Conservation (phyloP, 2,113 vertebrate species). For the Herpetotheres cachinnans region DNA sequence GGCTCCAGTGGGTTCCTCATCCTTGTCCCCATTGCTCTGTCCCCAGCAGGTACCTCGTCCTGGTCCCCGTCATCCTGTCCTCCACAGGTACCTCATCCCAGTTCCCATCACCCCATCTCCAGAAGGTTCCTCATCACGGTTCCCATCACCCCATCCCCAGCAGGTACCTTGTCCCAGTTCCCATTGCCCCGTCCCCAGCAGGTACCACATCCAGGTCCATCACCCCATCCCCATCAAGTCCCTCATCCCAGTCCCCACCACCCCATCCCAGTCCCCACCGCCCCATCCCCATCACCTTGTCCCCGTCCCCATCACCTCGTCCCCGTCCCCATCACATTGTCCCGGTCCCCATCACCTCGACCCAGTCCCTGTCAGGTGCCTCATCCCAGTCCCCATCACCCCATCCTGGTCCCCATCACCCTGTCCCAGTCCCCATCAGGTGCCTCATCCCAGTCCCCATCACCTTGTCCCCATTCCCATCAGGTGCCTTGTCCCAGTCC, state of each 20-base stretch:
- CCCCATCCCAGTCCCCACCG: neutral
- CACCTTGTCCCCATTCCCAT: neutral
- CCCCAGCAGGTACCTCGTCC: neutral
- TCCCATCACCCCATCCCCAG: neutral
- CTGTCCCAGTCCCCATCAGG: neutral
- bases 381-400: too few relatives aligned
- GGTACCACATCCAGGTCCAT: neutral
- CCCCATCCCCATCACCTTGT: neutral
- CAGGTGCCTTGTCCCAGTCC: neutral
- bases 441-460: too few relatives aligned
- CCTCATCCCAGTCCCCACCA: too few relatives aligned
- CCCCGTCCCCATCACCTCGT: neutral
- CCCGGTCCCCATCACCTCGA: neutral
- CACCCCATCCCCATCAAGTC: neutral
- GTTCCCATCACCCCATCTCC: neutral
- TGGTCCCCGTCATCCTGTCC: neutral
- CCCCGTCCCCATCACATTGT: too few relatives aligned
- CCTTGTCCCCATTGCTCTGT: neutral
- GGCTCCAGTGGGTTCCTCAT: rapidly evolving
- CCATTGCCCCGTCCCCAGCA: neutral
- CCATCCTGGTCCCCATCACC: neutral
- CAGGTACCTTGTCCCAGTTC: neutral
- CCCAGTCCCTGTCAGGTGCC: neutral
- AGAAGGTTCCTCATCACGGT: neutral
- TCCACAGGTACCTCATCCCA: neutral